A percentile compares a stretch with the other conserved stretches of the same genome.
Evolutionary conservation across 2,888 invertebrate genomes (phyloP).

Genomic region (Papilio elwesi): DNA sequence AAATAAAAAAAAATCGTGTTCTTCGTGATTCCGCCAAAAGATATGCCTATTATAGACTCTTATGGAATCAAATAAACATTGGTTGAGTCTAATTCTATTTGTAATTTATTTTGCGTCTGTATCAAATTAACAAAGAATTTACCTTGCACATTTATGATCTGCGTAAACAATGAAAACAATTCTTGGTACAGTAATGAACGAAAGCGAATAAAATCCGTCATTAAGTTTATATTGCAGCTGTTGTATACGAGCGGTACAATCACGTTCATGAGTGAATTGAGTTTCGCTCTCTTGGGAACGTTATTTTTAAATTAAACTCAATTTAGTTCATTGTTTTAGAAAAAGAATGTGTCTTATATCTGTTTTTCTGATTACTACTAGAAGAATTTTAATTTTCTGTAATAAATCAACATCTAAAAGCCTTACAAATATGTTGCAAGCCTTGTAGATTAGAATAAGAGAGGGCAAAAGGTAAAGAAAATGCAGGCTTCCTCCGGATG

Average conservation of each 20-base stretch:
- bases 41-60: too few species aligned
- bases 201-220: constrained; percentile 22
- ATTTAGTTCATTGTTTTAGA: constrained; percentile 3
- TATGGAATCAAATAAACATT: too few species aligned
- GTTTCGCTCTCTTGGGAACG: background rate
- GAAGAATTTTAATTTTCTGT: background rate
- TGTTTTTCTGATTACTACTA: background rate
- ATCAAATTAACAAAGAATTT: background rate
- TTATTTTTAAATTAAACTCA: constrained; percentile 6
- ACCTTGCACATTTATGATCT: background rate
- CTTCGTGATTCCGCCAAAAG: too few species aligned
- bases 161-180: constrained; percentile 1
- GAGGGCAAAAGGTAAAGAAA: background rate
- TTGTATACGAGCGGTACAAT: constrained; percentile 17
- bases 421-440: background rate
- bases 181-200: constrained; percentile 23
- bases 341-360: background rate
- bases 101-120: too few species aligned
- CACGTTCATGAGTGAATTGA: background rate
- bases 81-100: too few species aligned
- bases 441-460: background rate
- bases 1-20: too few species aligned
- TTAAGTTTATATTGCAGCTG: constrained; percentile 19
- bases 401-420: background rate
- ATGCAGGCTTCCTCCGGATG: too few species aligned